These are phyloP conservation scores for Cyrtorhinus lividipennis DNA, from an alignment of 1,140 invertebrate genomes.

Conservation along the genomic window DNA sequence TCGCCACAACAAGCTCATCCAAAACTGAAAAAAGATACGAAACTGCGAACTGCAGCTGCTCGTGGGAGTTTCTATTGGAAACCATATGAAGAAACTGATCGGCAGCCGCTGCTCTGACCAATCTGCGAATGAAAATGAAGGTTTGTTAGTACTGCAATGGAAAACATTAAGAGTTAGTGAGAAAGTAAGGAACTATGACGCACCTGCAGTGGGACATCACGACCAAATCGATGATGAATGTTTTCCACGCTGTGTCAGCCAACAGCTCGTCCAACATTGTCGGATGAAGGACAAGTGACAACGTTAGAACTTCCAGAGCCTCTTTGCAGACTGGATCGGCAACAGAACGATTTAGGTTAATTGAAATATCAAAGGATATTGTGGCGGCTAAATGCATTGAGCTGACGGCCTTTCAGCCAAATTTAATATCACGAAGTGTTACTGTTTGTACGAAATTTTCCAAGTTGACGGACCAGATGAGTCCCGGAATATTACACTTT, in stretches of 20 bases:
- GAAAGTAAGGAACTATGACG: constrained; percentile 12
- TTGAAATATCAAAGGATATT: constrained; percentile 12
- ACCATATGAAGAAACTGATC: constrained; percentile 75
- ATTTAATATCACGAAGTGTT: too few species aligned
- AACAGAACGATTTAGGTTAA: constrained; percentile 21
- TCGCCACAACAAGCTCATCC: constrained; percentile 55
- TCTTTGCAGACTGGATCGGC: constrained; percentile 63
- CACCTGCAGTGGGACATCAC: constrained; percentile 47
- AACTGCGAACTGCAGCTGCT: constrained; percentile 54
- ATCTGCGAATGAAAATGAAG: constrained; percentile 28
- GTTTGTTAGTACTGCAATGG: neutral
- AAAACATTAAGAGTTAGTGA: neutral
- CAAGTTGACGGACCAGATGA: too few species aligned
- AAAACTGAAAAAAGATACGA: constrained; percentile 62
- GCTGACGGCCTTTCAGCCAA: too few species aligned
- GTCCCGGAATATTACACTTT: neutral
- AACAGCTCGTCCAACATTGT: constrained; percentile 52
- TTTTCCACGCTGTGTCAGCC: constrained; percentile 64
- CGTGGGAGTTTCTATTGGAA: constrained; percentile 44
- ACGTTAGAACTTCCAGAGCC: constrained; percentile 80
- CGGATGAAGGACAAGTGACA: constrained; percentile 73
- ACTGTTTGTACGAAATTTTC: too few species aligned
- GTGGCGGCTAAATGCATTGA: too few species aligned
- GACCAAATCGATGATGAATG: constrained; percentile 78
- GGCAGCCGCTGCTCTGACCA: constrained; percentile 55